A percentile compares a stretch with the other conserved stretches of the same genome.
Conservation (phyloP, 2,888 invertebrate species). For the Branchellion lobata region DNA sequence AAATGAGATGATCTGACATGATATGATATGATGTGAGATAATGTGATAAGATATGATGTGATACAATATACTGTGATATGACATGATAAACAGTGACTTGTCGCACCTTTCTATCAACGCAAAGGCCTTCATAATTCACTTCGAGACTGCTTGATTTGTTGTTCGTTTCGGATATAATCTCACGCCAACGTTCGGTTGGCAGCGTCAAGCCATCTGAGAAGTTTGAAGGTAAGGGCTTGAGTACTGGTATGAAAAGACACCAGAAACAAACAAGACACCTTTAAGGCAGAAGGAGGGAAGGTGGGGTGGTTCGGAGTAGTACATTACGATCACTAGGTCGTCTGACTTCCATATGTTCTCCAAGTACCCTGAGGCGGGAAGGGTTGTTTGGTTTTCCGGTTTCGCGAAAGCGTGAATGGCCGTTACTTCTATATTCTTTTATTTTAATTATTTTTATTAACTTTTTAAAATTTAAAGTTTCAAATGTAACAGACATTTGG, state of each 20-base stretch:
- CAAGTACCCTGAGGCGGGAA: constrained; percentile 49
- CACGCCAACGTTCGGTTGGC: constrained; percentile 51
- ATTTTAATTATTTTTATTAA: too few relatives aligned
- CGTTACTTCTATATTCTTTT: too few relatives aligned
- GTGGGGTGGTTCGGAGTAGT: constrained; percentile 50
- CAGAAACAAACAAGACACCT: constrained; percentile 44
- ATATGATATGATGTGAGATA: too few relatives aligned
- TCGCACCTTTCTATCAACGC: constrained; percentile 49
- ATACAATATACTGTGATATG: too few relatives aligned
- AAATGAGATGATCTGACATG: too few relatives aligned
- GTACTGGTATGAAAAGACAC: neutral
- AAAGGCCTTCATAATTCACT: constrained; percentile 49
- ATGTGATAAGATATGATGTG: too few relatives aligned
- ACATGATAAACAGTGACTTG: too few relatives aligned
- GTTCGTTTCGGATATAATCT: constrained; percentile 50
- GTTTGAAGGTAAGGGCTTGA: neutral
- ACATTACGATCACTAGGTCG: constrained; percentile 49
- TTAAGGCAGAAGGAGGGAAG: constrained; percentile 51
- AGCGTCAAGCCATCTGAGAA: constrained; percentile 49
- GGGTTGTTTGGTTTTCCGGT: too few relatives aligned
- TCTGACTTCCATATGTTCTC: constrained; percentile 47
- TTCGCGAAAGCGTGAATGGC: too few relatives aligned
- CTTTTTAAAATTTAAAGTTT: too few relatives aligned
- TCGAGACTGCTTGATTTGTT: constrained; percentile 46
- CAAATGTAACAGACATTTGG: too few relatives aligned